A percentile compares a stretch with the other conserved stretches of the same genome.
phyloP scores from a whole-genome alignment of 2,888 invertebrate species.

The Lasioglossum malachurum region DNA sequence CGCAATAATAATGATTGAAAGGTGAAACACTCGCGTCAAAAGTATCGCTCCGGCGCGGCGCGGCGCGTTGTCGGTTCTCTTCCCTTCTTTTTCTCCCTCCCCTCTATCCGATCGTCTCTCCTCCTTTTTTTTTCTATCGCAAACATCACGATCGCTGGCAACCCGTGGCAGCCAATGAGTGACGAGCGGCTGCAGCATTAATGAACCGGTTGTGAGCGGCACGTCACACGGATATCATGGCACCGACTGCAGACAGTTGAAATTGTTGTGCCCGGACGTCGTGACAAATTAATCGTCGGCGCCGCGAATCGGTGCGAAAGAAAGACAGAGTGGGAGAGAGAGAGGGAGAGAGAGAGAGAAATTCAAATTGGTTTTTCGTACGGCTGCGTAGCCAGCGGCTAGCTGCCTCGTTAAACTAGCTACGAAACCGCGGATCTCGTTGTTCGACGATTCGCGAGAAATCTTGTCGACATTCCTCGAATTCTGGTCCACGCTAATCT shows the following conservation, averaged over 20 bases:
- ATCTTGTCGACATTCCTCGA: neutral
- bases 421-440: neutral
- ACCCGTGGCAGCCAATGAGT: constrained; percentile 70
- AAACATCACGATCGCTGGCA: constrained; percentile 63
- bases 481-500: too few relatives aligned
- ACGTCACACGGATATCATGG: constrained; percentile 72
- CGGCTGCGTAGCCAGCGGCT: constrained; percentile 24
- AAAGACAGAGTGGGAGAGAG: neutral
- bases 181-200: constrained; percentile 72
- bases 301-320: constrained; percentile 36
- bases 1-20: constrained; percentile 68
- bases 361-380: constrained; percentile 51
- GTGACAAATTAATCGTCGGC: constrained; percentile 74
- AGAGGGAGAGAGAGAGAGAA: neutral
- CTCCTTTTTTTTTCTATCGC: constrained; percentile 38
- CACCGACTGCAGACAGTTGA: constrained; percentile 69
- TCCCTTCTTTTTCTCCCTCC: constrained; percentile 21
- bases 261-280: constrained; percentile 67
- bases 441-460: neutral
- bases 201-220: constrained; percentile 75
- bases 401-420: constrained; percentile 15
- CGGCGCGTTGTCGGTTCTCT: constrained; percentile 4
- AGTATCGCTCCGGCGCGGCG: constrained; percentile 33
- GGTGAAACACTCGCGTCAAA: constrained; percentile 67
- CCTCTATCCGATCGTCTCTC: constrained; percentile 14